A percentile compares a stretch with the other conserved stretches of the same genome.
Evolutionary conservation across 64 coral and sea anemone species (phyloP).

Genomic region (Stichodactyla helianthus): DNA sequence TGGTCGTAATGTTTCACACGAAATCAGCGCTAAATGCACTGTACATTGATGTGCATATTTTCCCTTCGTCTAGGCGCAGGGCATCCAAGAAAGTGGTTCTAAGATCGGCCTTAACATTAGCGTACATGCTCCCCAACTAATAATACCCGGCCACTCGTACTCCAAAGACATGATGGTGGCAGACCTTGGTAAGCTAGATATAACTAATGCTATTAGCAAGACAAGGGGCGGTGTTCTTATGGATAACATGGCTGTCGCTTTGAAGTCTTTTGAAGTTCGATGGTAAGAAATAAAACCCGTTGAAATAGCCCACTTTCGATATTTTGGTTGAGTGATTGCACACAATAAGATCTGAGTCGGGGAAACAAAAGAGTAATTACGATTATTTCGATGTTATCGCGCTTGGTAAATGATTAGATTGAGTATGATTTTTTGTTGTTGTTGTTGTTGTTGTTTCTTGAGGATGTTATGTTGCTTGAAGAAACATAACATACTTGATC

Average conservation of each 20-base stretch:
- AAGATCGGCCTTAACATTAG: conserved; percentile 88
- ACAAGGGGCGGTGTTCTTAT: conserved; percentile 43
- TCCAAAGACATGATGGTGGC: conserved; percentile 82
- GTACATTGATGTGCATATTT: neutral
- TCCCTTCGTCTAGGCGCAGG: conserved; percentile 49
- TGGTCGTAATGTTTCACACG: too few relatives aligned
- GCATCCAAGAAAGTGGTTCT: conserved; percentile 63
- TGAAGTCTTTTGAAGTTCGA: conserved; percentile 81
- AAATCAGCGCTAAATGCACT: too few relatives aligned
- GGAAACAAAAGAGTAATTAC: too few relatives aligned
- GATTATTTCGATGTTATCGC: too few relatives aligned
- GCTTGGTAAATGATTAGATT: too few relatives aligned
- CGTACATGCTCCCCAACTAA: conserved; percentile 65
- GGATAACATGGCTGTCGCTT: conserved; percentile 57
- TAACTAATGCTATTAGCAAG: conserved; percentile 52
- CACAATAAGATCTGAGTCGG: too few relatives aligned
- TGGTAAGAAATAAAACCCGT: conserved; percentile 35
- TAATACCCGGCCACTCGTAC: conserved; percentile 67
- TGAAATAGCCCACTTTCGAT: neutral
- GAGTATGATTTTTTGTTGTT: too few relatives aligned
- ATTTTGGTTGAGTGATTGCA: too few relatives aligned
- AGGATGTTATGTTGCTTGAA: too few relatives aligned
- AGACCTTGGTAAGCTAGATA: conserved; percentile 75
- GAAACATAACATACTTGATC: too few relatives aligned
- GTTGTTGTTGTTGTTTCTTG: too few relatives aligned